phyloP scores from a whole-genome alignment of 2,113 vertebrate species.

The Pygoscelis adeliae region DNA sequence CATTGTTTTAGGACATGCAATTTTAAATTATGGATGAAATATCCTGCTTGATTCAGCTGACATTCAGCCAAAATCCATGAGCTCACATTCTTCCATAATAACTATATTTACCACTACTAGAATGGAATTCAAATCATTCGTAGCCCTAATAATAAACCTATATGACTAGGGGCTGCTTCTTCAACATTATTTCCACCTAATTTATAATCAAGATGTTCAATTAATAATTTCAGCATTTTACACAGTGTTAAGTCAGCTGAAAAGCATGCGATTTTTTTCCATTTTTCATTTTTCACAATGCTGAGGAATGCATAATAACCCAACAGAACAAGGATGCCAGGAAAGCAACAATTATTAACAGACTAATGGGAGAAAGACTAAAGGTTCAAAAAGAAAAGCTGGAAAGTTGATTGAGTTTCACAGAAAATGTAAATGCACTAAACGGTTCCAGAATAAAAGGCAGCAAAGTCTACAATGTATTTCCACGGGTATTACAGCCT shows the following conservation, averaged over 20 bases:
- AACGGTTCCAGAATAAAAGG: slow-evolving; percentile 45
- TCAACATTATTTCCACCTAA: slow-evolving; percentile 85
- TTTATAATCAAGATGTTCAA: slow-evolving; percentile 86
- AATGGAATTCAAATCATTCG: slow-evolving; percentile 73
- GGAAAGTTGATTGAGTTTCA: slow-evolving; percentile 66
- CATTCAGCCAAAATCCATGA: slow-evolving; percentile 69
- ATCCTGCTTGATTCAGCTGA: slow-evolving; percentile 71
- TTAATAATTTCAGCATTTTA: slow-evolving; percentile 84
- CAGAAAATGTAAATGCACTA: slow-evolving; percentile 62
- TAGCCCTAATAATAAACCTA: slow-evolving; percentile 77
- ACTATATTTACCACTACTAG: slow-evolving; percentile 73
- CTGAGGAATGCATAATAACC: slow-evolving; percentile 80
- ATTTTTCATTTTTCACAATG: slow-evolving; percentile 79
- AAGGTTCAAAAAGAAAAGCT: slow-evolving; percentile 63
- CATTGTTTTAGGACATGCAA: slow-evolving; percentile 55
- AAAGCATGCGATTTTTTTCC: slow-evolving; percentile 78
- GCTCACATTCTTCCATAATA: slow-evolving; percentile 62
- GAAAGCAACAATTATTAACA: slow-evolving; percentile 74
- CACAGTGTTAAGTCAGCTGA: slow-evolving; percentile 80
- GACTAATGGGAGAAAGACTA: slow-evolving; percentile 70
- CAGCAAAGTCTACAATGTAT: not conserved
- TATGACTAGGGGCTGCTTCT: slow-evolving; percentile 79
- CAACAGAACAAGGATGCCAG: slow-evolving; percentile 67
- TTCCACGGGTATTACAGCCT: not conserved
- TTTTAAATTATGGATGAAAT: slow-evolving; percentile 62